These are phyloP conservation scores for Thalassophryne amazonica DNA, from an alignment of 2,797 vertebrate species.

Conservation along the genomic window DNA sequence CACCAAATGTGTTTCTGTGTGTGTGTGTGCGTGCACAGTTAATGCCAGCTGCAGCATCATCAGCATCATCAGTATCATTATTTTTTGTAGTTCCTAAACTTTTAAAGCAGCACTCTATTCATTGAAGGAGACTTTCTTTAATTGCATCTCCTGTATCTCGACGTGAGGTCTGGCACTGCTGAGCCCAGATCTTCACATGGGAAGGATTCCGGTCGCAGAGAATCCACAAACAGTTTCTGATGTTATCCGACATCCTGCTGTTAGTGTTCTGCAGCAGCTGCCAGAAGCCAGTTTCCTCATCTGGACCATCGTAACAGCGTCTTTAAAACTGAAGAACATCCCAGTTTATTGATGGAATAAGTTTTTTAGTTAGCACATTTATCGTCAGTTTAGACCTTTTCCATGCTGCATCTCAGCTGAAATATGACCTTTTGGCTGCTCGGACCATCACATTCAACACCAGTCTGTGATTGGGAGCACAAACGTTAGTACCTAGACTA, in stretches of 20 bases:
- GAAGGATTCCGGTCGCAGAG: constrained; percentile 10
- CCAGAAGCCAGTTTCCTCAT: constrained; percentile 18
- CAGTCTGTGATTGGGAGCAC: constrained; percentile 24
- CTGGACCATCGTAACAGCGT: neutral
- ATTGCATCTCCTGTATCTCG: constrained; percentile 5
- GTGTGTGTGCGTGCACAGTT: constrained; percentile 11
- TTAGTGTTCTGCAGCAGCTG: constrained; percentile 28
- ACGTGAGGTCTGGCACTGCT: constrained; percentile 40
- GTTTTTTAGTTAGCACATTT: constrained; percentile 21
- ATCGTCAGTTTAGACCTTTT: constrained; percentile 34
- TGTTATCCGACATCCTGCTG: constrained; percentile 9
- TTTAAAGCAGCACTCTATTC: constrained; percentile 21
- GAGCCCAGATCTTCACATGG: constrained; percentile 37
- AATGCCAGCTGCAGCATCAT: constrained; percentile 8
- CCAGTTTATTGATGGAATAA: constrained; percentile 20
- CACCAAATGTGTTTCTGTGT: constrained; percentile 21
- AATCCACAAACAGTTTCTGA: constrained; percentile 39
- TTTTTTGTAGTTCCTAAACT: constrained; percentile 3
- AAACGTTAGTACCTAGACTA: no score
- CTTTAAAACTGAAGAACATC: constrained; percentile 20
- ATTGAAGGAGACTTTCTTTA: constrained; percentile 35
- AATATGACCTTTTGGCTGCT: constrained; percentile 29
- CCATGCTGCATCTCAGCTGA: constrained; percentile 11
- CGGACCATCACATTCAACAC: constrained; percentile 29
- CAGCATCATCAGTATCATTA: no score